These are phyloP conservation scores for Phoronis australis DNA, from an alignment of 2,888 invertebrate species.

Conservation along the genomic window DNA sequence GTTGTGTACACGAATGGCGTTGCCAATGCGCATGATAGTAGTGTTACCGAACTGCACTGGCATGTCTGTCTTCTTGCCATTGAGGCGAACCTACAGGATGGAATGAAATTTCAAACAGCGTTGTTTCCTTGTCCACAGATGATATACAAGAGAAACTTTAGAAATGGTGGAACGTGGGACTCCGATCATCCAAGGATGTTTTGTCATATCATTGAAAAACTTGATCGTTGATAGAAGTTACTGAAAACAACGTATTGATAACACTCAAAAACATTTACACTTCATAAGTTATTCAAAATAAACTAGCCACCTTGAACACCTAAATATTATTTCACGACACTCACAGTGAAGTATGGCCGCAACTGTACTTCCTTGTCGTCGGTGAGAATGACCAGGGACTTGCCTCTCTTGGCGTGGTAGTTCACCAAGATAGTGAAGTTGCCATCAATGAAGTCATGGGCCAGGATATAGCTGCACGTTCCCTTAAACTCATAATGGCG, in stretches of 20 bases:
- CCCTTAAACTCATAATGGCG: conserved; percentile 69
- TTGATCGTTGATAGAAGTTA: no score
- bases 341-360: conserved; percentile 23
- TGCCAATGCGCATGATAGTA: conserved; percentile 44
- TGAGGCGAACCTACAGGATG: conserved; percentile 53
- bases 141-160: no score
- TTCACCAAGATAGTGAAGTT: conserved; percentile 77
- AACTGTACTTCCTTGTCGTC: conserved; percentile 37
- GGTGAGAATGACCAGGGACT: conserved; percentile 34
- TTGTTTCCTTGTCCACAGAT: no score
- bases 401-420: conserved; percentile 55
- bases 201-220: no score
- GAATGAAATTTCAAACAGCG: no score
- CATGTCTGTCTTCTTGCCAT: conserved; percentile 66
- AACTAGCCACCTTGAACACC: no score
- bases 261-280: no score
- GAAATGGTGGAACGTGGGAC: no score
- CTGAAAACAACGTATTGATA: no score
- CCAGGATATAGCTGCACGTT: conserved; percentile 74
- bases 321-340: not conserved
- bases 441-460: conserved; percentile 74
- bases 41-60: conserved; percentile 58
- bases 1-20: conserved; percentile 47
- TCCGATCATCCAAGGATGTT: no score
- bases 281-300: no score